Conservation (phyloP, 1,140 invertebrate species). For the Stegodyphus dumicola region DNA sequence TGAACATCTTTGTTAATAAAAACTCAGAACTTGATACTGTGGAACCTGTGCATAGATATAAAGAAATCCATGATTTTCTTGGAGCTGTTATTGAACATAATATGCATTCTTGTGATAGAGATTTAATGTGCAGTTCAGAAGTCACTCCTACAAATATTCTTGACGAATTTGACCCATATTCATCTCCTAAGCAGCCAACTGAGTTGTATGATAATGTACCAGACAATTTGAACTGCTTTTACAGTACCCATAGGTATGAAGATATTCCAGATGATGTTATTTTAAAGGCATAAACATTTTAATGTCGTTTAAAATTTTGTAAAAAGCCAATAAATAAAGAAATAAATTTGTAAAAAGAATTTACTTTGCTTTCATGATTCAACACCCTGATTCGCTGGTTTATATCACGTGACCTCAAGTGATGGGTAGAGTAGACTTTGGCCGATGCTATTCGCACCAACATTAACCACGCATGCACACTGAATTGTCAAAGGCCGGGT, state of each 20-base stretch:
- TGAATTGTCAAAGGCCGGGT: too few relatives aligned
- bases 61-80: conserved; percentile 20
- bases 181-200: not conserved
- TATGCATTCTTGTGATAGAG: not conserved
- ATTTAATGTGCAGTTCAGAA: not conserved
- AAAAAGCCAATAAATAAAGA: too few relatives aligned
- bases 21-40: not conserved
- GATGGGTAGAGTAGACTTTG: too few relatives aligned
- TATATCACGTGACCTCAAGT: too few relatives aligned
- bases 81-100: not conserved
- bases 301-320: too few relatives aligned
- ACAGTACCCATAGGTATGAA: conserved; percentile 50
- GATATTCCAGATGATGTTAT: conserved; percentile 46
- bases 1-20: not conserved
- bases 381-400: too few relatives aligned
- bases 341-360: too few relatives aligned
- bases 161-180: conserved; percentile 57
- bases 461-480: too few relatives aligned
- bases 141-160: not conserved
- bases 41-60: conserved; percentile 48
- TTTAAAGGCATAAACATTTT: too few relatives aligned
- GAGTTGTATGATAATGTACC: conserved; percentile 51
- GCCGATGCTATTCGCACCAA: too few relatives aligned
- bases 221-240: conserved; percentile 24
- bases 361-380: too few relatives aligned